These are phyloP conservation scores for Ornithorhynchus anatinus DNA, from an alignment of 2,113 vertebrate species.

Conservation along the genomic window DNA sequence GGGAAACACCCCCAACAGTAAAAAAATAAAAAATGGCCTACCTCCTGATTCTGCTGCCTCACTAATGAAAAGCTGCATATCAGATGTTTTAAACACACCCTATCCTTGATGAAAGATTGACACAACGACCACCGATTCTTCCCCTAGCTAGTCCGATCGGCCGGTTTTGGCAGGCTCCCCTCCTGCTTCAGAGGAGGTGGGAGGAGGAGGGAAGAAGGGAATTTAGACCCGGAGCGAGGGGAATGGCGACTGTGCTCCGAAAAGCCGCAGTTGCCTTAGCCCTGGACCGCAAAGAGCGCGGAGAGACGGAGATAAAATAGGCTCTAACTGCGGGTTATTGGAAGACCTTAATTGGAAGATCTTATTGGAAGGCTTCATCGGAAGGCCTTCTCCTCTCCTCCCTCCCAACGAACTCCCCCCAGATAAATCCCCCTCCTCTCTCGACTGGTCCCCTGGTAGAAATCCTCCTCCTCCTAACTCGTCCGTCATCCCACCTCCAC, in stretches of 20 bases:
- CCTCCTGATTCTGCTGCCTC: background rate
- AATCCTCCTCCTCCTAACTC: too few relatives aligned
- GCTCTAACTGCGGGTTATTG: too few relatives aligned
- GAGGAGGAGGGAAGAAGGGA: background rate
- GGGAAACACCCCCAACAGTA: background rate
- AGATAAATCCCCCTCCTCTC: too few relatives aligned
- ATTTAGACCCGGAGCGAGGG: background rate
- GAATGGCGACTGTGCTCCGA: slow-evolving; percentile 12
- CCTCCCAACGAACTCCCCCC: background rate
- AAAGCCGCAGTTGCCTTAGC: background rate
- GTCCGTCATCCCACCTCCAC: too few relatives aligned
- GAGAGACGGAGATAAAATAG: too few relatives aligned
- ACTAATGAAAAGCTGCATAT: background rate
- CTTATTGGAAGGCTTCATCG: too few relatives aligned
- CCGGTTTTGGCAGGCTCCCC: background rate
- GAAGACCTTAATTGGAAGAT: too few relatives aligned
- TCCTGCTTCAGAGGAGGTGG: background rate
- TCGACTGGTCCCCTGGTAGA: too few relatives aligned
- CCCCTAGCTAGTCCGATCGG: background rate
- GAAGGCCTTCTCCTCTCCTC: background rate
- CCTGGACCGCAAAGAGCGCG: background rate
- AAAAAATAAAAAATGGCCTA: slow-evolving; percentile 13
- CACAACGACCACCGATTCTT: background rate
- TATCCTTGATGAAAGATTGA: background rate
- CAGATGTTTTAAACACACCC: background rate